Base-by-base conservation (phyloP, 1,140 invertebrate species). In the Micrasema minimum region DNA sequence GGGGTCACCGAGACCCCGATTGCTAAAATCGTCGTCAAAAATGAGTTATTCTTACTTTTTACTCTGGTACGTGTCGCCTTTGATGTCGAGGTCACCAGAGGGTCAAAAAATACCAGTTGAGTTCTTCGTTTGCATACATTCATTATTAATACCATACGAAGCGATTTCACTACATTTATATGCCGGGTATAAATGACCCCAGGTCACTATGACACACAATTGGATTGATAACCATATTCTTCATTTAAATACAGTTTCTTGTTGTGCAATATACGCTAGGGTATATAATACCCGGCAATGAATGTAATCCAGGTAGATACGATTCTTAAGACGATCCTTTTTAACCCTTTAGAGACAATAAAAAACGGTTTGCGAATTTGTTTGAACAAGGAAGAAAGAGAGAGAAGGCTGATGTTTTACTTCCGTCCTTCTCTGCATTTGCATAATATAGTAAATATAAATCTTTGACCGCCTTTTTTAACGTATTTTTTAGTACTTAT, bases 301-400 rank as follows among this genome's bases (percentile, higher is more conserved):
- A 46, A 64, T 22, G 2, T 45, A 26, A 26, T 50, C 31, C 64
- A 66, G 64, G 64, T 66, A 66, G 45, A 51, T 16, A 35, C 46
- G 16, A 14, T 66, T 66, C 64, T 51, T 53, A 66, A 64, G 59
- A 64, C 45, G 48, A 14, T 46, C 64, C 45, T 66, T 66, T 66
- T 66, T 9, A 66, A 66, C 64, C 64, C 64, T 66, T 66, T 51
- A n/a, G 20, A 46, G 64, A 66, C 46, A 66, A 51, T 66, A 66
- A 66, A 66, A 66, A 66, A 66, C 38, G 38, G 64, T 45, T 66
- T 51, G 64, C 64, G 18, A 66, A 66, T 66, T 53, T 50, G 48
- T 53, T 20, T 53, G 48, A 66, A 51, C 31, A 14, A 31, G 46
- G 50, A 20, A 53, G 64, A 66, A 10, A 66, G 43, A 37, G 53